phyloP scores from a whole-genome alignment of 2,888 invertebrate genomes.

The Philopedon plagiatum region DNA sequence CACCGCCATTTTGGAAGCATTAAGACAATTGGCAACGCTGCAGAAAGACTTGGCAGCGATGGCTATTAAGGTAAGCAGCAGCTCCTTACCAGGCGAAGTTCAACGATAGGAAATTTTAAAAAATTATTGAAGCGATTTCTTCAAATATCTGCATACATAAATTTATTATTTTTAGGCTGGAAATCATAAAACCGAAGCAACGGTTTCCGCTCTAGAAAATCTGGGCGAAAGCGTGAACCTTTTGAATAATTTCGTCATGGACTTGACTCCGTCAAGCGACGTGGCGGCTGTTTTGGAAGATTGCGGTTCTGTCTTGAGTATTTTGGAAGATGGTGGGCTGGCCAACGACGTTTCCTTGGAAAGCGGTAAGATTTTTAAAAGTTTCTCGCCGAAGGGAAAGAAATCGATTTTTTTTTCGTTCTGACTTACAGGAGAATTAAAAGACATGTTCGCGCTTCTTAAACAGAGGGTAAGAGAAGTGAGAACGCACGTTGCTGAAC shows the following conservation, averaged over 20 bases:
- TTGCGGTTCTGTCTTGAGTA: conserved; percentile 62
- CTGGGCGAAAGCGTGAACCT: conserved; percentile 71
- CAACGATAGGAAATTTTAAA: too few relatives aligned
- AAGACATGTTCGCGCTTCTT: conserved; percentile 5
- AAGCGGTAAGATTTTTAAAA: conserved; percentile 29
- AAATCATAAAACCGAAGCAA: conserved; percentile 55
- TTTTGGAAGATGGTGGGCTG: conserved; percentile 58
- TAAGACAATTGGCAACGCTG: conserved; percentile 63
- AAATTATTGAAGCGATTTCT: too few relatives aligned
- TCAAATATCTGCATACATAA: neutral
- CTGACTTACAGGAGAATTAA: conserved; percentile 2
- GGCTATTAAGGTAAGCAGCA: conserved; percentile 59
- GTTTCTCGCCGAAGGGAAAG: too few relatives aligned
- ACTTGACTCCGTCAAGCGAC: conserved; percentile 58
- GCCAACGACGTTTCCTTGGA: conserved; percentile 14
- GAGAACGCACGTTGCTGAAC: conserved; percentile 62
- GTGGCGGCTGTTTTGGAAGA: conserved; percentile 63
- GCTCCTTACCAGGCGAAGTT: too few relatives aligned
- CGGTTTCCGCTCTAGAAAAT: conserved; percentile 69
- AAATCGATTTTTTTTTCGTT: neutral
- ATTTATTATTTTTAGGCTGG: conserved; percentile 17
- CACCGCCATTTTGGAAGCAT: conserved; percentile 61
- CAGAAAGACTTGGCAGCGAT: conserved; percentile 64
- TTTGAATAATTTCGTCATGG: conserved; percentile 63
- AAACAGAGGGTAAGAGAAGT: conserved; percentile 55